Evolutionary conservation across 2,113 vertebrate genomes (phyloP).

Genomic region (Tragulus kanchil): DNA sequence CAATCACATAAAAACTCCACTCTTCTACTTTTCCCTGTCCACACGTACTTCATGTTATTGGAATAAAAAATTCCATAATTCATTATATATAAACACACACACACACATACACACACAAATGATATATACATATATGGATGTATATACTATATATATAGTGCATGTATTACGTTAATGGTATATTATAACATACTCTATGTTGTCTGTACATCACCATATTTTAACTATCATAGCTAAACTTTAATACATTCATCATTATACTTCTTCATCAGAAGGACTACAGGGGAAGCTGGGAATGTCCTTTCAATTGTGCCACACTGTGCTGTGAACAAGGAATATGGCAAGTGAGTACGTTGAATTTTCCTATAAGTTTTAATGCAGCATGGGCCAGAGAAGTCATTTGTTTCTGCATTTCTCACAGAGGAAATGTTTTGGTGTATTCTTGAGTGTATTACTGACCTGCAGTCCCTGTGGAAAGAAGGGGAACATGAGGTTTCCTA

Average conservation of each 20-base stretch:
- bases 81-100: neutral
- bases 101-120: too few species aligned
- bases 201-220: neutral
- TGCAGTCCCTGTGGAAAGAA: neutral
- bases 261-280: neutral
- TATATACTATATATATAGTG: neutral
- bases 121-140: neutral
- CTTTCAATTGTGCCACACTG: neutral
- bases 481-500: neutral
- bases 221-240: neutral
- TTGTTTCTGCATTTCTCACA: neutral
- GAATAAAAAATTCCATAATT: neutral
- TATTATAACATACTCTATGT: neutral
- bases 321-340: neutral
- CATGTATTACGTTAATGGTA: neutral
- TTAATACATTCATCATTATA: neutral
- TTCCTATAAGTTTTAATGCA: neutral
- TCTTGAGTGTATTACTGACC: slow-evolving; percentile 10
- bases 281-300: neutral
- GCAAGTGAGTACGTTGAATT: neutral
- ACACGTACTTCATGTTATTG: neutral
- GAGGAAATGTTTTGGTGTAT: neutral
- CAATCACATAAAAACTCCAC: neutral
- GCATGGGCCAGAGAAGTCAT: neutral
- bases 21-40: neutral